Percentiles rank a stretch among this genome's conserved stretches.
These are phyloP conservation scores for Antechinus flavipes DNA, from an alignment of 2,113 vertebrate species.

Conservation along the genomic window DNA sequence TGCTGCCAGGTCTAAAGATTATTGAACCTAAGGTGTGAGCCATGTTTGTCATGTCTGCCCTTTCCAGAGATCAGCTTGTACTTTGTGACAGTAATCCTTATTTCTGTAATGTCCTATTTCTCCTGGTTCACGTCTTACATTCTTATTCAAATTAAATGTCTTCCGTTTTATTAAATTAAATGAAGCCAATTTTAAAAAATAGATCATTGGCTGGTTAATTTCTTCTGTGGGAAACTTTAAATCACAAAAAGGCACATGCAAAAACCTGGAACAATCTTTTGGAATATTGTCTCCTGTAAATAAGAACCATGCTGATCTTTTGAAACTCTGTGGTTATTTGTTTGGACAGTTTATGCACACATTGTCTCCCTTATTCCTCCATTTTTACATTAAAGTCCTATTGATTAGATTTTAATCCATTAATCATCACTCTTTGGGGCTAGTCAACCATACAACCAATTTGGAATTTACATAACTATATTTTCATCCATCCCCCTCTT, in stretches of 20 bases:
- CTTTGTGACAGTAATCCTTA: background rate
- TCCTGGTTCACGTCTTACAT: background rate
- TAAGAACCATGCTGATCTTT: background rate
- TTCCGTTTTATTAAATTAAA: background rate
- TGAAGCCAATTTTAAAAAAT: background rate
- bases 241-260: background rate
- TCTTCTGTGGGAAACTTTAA: background rate
- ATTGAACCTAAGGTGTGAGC: background rate
- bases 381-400: constrained; percentile 7
- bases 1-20: background rate
- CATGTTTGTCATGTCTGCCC: background rate
- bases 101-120: background rate
- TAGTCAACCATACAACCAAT: background rate
- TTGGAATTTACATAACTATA: background rate
- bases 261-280: background rate
- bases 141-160: background rate
- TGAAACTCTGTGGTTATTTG: background rate
- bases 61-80: background rate
- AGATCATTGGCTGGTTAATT: background rate
- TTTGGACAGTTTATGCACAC: background rate
- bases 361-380: background rate
- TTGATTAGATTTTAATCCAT: constrained; percentile 14
- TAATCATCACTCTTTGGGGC: constrained; percentile 17
- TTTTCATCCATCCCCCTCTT: background rate
- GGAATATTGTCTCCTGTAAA: background rate